Base-by-base conservation (phyloP, 2,888 invertebrate genomes). In the Tachystola acroxantha region DNA sequence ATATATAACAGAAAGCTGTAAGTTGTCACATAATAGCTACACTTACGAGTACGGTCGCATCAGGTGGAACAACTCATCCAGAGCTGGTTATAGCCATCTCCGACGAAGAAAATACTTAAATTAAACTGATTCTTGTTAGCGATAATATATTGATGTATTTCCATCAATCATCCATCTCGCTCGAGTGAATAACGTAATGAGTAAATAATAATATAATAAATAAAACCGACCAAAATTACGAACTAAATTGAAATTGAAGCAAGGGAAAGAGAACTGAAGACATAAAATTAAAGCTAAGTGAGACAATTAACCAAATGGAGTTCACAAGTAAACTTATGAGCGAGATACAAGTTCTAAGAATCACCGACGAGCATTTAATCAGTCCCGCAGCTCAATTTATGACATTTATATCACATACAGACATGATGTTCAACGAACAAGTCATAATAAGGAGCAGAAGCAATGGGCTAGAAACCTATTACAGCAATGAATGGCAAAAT, bases 281-380 rank as follows among this genome's bases (percentile, higher is more conserved):
- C n/a, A n/a, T n/a, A n/a, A n/a, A n/a, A n/a, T n/a, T n/a, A n/a
- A n/a, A n/a, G n/a, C n/a, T n/a, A 3, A 22, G 46, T 37, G 39
- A 45, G 43, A 45, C 16, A 34, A 30, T 50, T 43, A 37, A 39
- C 34, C 40, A 44, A 48, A 43, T 40, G 34, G 39, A 42, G 32
- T 44, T 38, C 36, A 28, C 42, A 34, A 36, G 43, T 37, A 30
- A 29, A 40, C 33, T 36, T 48, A 45, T 48, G 45, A 50, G 42
- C 39, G 39, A 30, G 40, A 42, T 24, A 29, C 31, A 39, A 25
- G 39, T 49, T 48, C 43, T 42, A 22, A 37, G 45, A 48, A 49
- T 39, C 43, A 38, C 42, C 43, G 43, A 43, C 43, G 32, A 37
- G 36, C 32, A 38, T 46, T 37, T 34, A 24, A 30, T 38, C 39